These are phyloP conservation scores for Dioctria rufipes DNA, from an alignment of 2,888 invertebrate species.

Conservation along the genomic window DNA sequence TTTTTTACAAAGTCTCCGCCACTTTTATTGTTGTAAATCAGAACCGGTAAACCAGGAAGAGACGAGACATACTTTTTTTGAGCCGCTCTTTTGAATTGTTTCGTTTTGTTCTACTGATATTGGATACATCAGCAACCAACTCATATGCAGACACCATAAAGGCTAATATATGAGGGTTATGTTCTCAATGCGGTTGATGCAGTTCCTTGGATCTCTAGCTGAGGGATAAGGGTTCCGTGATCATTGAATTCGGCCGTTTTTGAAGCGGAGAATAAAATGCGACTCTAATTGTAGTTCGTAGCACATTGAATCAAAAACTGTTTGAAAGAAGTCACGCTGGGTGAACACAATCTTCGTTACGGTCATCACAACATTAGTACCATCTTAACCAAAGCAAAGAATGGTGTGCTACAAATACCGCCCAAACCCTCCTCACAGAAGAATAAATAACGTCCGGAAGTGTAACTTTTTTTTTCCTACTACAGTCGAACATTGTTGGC, in stretches of 20 bases:
- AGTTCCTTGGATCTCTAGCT: background rate
- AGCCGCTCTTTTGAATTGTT: conserved; percentile 25
- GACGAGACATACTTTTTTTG: background rate
- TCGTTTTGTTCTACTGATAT: conserved; percentile 22
- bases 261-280: conserved; percentile 51
- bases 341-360: conserved; percentile 43
- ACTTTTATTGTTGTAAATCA: conserved; percentile 41
- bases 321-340: conserved; percentile 46
- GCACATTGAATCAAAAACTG: background rate
- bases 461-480: conserved; percentile 39
- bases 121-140: background rate
- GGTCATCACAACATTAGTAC: conserved; percentile 28
- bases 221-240: conserved; percentile 27
- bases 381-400: background rate
- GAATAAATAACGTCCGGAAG: conserved; percentile 46
- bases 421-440: conserved; percentile 9
- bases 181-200: background rate
- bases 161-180: conserved; percentile 10
- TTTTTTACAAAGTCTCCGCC: background rate
- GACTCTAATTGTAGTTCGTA: conserved; percentile 47
- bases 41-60: conserved; percentile 17
- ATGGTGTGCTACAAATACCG: background rate
- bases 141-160: background rate
- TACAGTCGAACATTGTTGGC: background rate
- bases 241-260: conserved; percentile 52